Evolutionary conservation across 2,113 vertebrate genomes (phyloP).

Genomic region (Laticauda colubrina): DNA sequence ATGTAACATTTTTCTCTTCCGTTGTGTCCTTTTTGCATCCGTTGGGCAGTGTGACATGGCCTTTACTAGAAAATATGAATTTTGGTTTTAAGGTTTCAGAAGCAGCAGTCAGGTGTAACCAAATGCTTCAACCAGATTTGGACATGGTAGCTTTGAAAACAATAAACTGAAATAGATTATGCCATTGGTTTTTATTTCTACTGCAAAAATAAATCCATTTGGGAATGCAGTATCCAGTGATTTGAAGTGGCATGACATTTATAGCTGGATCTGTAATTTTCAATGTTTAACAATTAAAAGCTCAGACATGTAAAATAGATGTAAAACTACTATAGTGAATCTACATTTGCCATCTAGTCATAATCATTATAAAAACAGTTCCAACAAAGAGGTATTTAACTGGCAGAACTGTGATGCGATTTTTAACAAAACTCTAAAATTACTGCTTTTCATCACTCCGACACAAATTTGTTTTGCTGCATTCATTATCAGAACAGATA

Average conservation of each 20-base stretch:
- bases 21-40: too few species aligned
- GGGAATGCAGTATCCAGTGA: not conserved
- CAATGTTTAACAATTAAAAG: not conserved
- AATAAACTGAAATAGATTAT: not conserved
- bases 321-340: not conserved
- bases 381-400: slow-evolving; percentile 24
- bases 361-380: slow-evolving; percentile 7
- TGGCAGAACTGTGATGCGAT: not conserved
- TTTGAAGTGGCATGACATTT: not conserved
- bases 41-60: too few species aligned
- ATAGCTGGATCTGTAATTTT: not conserved
- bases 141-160: not conserved
- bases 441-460: slow-evolving; percentile 1
- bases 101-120: not conserved
- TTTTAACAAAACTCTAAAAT: not conserved
- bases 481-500: slow-evolving; percentile 27
- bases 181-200: not conserved
- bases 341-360: not conserved
- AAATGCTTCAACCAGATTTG: not conserved
- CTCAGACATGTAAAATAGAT: not conserved
- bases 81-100: not conserved
- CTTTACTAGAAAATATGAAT: not conserved
- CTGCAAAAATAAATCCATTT: not conserved
- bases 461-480: not conserved
- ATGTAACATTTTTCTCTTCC: too few species aligned